phyloP scores from a whole-genome alignment of 2,797 vertebrate species.

The Spea hammondii region DNA sequence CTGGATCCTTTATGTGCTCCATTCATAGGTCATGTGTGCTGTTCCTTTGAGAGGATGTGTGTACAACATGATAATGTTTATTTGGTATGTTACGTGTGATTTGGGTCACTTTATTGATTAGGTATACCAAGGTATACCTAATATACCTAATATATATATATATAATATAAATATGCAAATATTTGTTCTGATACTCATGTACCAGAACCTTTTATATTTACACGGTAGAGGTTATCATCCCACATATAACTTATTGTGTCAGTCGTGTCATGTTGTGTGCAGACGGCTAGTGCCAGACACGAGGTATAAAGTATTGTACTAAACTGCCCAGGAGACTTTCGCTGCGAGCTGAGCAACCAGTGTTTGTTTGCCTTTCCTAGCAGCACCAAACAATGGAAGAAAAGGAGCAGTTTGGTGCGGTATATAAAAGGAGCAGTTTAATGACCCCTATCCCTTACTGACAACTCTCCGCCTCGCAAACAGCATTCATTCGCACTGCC shows the following conservation, averaged over 20 bases:
- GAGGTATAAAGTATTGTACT: background rate
- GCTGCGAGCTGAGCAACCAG: slow-evolving; percentile 15
- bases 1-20: no score
- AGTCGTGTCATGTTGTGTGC: background rate
- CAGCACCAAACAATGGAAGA: slow-evolving; percentile 8
- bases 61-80: no score
- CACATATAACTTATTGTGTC: background rate
- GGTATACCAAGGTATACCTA: no score
- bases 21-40: no score
- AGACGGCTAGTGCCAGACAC: background rate
- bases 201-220: background rate
- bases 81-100: no score
- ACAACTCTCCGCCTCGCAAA: background rate
- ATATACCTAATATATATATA: no score
- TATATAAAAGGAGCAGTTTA: background rate
- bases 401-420: background rate
- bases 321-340: background rate
- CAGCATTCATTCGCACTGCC: no score
- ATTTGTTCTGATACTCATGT: no score
- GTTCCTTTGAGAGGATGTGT: no score
- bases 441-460: background rate
- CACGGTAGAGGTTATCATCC: slow-evolving; percentile 9
- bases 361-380: slow-evolving; percentile 29
- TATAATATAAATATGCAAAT: no score
- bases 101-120: no score